A percentile compares a stretch with the other conserved stretches of the same genome.
Conservation (phyloP, 23 tunicate species). For the Styela clava region DNA sequence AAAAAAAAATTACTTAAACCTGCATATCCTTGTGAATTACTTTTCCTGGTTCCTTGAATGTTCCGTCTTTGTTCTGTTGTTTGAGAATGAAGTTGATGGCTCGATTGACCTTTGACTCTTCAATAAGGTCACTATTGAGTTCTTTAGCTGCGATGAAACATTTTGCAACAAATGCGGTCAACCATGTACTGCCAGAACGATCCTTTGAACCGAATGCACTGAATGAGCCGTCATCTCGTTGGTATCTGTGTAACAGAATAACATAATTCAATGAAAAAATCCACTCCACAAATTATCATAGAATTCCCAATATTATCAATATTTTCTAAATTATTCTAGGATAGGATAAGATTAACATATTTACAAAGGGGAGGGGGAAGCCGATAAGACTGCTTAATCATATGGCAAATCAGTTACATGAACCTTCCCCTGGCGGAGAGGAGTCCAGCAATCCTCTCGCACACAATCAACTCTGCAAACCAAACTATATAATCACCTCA, state of each 20-base stretch:
- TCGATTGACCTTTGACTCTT: slow-evolving; percentile 32
- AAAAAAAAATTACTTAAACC: too few species aligned
- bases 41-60: slow-evolving; percentile 62
- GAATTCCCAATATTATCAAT: too few species aligned
- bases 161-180: slow-evolving; percentile 82
- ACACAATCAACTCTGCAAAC: too few species aligned
- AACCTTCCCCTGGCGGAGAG: too few species aligned
- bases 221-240: slow-evolving; percentile 76
- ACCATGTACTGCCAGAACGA: slow-evolving; percentile 77
- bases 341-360: too few species aligned
- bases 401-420: neutral
- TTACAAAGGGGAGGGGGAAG: too few species aligned
- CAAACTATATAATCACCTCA: slow-evolving; percentile 47
- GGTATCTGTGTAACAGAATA: slow-evolving; percentile 47
- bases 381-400: too few species aligned
- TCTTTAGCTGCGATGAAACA: slow-evolving; percentile 71
- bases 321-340: too few species aligned
- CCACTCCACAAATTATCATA: too few species aligned
- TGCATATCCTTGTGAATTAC: slow-evolving; percentile 81
- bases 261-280: too few species aligned
- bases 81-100: slow-evolving; percentile 50
- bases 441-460: too few species aligned
- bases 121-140: slow-evolving; percentile 45
- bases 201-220: slow-evolving; percentile 83
- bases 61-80: slow-evolving; percentile 53